These are phyloP conservation scores for Lineus longissimus DNA, from an alignment of 1,140 invertebrate species.

Conservation along the genomic window DNA sequence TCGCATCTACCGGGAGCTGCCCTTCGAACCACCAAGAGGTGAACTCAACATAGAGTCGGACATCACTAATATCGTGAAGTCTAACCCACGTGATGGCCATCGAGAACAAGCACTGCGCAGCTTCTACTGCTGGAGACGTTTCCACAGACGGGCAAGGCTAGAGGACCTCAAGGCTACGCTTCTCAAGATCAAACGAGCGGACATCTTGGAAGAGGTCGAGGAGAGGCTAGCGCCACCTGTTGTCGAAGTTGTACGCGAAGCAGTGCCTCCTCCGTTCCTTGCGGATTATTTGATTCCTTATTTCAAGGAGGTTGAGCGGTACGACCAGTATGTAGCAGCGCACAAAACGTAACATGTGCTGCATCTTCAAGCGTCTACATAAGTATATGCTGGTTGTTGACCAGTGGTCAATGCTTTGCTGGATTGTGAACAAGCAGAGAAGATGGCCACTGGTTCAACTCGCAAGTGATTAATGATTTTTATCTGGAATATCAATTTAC, in stretches of 20 bases:
- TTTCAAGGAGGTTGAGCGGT: constrained; percentile 29
- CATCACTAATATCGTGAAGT: constrained; percentile 25
- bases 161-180: constrained; percentile 28
- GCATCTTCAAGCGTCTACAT: too few species aligned
- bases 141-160: constrained; percentile 31
- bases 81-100: constrained; percentile 18
- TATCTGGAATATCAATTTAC: too few species aligned
- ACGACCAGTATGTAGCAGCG: constrained; percentile 27
- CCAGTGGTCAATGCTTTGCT: too few species aligned
- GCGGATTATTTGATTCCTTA: constrained; percentile 29
- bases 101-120: constrained; percentile 16
- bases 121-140: constrained; percentile 31
- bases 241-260: constrained; percentile 19
- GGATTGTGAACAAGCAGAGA: too few species aligned
- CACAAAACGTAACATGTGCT: background rate
- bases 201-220: constrained; percentile 27
- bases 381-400: too few species aligned
- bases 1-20: constrained; percentile 29
- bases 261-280: constrained; percentile 16
- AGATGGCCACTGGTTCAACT: too few species aligned
- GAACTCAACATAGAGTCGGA: constrained; percentile 36
- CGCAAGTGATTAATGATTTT: too few species aligned
- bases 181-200: constrained; percentile 22
- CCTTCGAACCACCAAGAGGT: constrained; percentile 36
- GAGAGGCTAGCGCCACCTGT: constrained; percentile 21